Evolutionary conservation across 2,797 vertebrate species (phyloP), one percentile per base, ranked within the genome.

Genomic region (Sebastes iracundus): DNA sequence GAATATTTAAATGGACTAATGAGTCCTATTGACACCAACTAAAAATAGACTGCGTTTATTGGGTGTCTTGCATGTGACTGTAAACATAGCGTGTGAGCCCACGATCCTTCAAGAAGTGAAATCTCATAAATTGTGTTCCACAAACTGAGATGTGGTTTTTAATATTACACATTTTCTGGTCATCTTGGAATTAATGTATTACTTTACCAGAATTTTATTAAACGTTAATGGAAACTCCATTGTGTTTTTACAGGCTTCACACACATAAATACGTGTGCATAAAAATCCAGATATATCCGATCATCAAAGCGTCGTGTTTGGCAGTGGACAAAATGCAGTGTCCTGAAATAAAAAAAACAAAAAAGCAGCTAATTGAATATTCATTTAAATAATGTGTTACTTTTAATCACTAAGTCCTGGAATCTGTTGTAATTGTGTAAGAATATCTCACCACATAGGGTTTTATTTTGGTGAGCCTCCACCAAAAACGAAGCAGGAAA

Each of bases 1-100:
- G 59, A 62, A 61, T 78, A 32, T 79, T 78, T 49, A 38, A n/a
- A 66, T 63, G 38, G 13, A 61, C 46, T 65, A 66, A 72, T 68
- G 65, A 64, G 66, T 76, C 59, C 60, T 82, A 18, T 72, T 86
- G 71, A 82, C 83, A 75, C 61, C 28, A 14, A 8, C 75, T 81
- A 75, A 86, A 86, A 84, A 82, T 82, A 75, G 22, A 61, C 1
- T 13, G 67, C 56, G 68, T 91, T 86, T 85, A 86, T 81, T 77
- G 55, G 23, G n/a, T 69, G 61, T 67, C n/a, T 53, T 53, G 49
- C 49, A 22, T 53, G 20, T 5, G 49, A 53, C 49, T 53, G n/a
- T 22, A 53, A 53, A 22, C 49, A 22, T 53, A 53, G 49, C n/a
- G n/a, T n/a, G 49, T 53, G 49, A 22, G 20, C 49, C 49, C 20